Evolutionary conservation across 1,140 invertebrate species (phyloP), one percentile per base, ranked within the genome.

Genomic region (Pteromalus puparum): DNA sequence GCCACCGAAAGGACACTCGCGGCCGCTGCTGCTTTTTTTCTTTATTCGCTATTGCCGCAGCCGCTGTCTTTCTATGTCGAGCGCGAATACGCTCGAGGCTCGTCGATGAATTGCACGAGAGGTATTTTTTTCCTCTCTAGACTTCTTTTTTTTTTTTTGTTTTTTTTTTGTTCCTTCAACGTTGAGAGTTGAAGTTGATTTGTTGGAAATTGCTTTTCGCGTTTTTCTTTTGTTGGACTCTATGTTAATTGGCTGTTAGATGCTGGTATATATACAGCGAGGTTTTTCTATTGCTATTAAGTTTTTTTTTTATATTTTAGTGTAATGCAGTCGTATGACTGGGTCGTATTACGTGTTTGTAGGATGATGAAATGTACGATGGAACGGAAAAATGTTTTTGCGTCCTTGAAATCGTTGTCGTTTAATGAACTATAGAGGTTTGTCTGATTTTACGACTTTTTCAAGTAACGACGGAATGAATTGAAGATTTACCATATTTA

Each of bases 1-100:
- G 61, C 30, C 77, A 67, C 61, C 72, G 72, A 76, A 81, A 85
- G 83, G 73, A 81, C 83, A 81, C 78, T 79, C 78, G 83, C 78
- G 83, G 2, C 30, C 30, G 30, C 67, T 38, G 26, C 30, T n/a
- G 28, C 15, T 78, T 78, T 78, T 83, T 72, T 79, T 38, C 61
- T 46, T 76, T 34, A 26, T 21, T 70, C 28, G 72, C 81, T 13
- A 26, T 38, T 79, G 12, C 77, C 73, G 13, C 21, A 4, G 73
- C 21, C 18, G 73, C 73, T 38, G 73, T 74, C 21, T 74, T 74
- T 34, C 10, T 38, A 53, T 67, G 15, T 68, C 53, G 30, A 26
- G 42, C 77, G 77, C n/a, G 34, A 10, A 15, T 21, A 18, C 34
- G n/a, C 65, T 12, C 38, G 78, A 18, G 67, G 42, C 42, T 70